phyloP scores from a whole-genome alignment of 2,797 vertebrate genomes.

The Pseudochirops corinnae region DNA sequence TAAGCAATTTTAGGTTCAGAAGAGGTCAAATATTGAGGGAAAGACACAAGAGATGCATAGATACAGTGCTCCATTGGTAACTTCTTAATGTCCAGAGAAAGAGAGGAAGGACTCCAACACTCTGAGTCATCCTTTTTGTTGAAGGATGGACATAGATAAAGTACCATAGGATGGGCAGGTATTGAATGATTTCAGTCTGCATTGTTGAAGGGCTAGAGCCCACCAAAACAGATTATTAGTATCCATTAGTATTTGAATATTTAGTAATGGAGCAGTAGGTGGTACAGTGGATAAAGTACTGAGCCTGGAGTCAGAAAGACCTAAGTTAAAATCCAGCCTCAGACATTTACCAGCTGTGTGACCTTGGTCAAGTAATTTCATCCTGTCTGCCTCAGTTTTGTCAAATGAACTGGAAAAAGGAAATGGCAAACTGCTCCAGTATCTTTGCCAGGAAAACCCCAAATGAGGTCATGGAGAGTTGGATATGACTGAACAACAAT shows the following conservation, averaged over 20 bases:
- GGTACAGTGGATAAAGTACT: not conserved
- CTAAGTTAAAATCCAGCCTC: not conserved
- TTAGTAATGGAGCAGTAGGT: not conserved
- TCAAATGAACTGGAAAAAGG: not conserved
- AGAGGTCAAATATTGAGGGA: not conserved
- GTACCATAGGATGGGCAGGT: not conserved
- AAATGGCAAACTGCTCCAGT: not conserved
- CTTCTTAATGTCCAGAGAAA: not conserved
- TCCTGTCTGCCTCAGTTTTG: not conserved
- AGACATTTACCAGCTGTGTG: not conserved
- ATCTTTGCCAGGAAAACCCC: not conserved
- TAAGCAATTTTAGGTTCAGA: not conserved
- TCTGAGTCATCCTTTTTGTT: not conserved
- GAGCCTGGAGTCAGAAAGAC: not conserved
- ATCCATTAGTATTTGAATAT: not conserved
- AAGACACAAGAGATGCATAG: not conserved
- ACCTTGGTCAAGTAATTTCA: not conserved
- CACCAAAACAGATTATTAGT: not conserved
- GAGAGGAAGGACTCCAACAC: not conserved
- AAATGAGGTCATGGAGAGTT: not conserved
- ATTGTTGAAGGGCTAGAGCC: not conserved
- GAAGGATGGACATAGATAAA: not conserved
- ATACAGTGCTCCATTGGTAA: not conserved
- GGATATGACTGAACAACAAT: not conserved
- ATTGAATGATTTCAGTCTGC: not conserved